phyloP scores from a whole-genome alignment of 2,888 invertebrate genomes.

The Agrotis clavis region DNA sequence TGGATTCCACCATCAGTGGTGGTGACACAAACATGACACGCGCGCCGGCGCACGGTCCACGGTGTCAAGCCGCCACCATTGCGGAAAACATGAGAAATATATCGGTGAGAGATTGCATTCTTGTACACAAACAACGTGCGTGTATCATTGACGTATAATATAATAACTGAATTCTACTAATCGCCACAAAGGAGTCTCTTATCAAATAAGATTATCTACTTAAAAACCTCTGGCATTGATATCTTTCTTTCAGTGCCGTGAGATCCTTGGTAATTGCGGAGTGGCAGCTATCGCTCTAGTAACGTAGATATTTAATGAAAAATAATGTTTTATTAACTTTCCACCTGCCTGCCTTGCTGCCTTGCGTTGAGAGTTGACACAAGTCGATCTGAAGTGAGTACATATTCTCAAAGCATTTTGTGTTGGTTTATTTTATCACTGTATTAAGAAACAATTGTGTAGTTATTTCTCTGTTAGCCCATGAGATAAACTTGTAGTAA shows the following conservation, averaged over 20 bases:
- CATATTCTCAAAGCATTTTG: constrained; percentile 42
- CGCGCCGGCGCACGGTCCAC: too few relatives aligned
- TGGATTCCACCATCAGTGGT: constrained; percentile 1
- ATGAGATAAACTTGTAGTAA: constrained; percentile 51
- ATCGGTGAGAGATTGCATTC: constrained; percentile 37
- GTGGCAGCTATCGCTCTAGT: constrained; percentile 61
- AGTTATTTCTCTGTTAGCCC: constrained; percentile 59
- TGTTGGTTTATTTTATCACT: constrained; percentile 56
- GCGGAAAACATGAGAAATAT: constrained; percentile 33
- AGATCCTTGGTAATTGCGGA: constrained; percentile 72
- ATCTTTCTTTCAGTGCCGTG: constrained; percentile 83
- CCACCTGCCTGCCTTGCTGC: constrained; percentile 12
- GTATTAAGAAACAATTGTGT: constrained; percentile 54
- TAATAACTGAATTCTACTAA: constrained; percentile 81
- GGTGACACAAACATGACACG: not conserved
- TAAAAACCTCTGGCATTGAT: constrained; percentile 84
- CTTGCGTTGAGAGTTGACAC: constrained; percentile 18
- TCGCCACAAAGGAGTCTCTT: constrained; percentile 80
- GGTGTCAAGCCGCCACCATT: not conserved
- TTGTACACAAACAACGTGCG: constrained; percentile 44
- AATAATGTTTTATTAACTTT: constrained; percentile 52
- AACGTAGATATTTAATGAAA: constrained; percentile 47
- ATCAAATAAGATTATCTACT: constrained; percentile 88
- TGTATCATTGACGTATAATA: constrained; percentile 59
- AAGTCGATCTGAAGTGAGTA: constrained; percentile 62